Percentiles rank a stretch among this genome's conserved stretches.
Conservation (phyloP, 2,113 vertebrate genomes). For the Tenebrosternarchus preto region DNA sequence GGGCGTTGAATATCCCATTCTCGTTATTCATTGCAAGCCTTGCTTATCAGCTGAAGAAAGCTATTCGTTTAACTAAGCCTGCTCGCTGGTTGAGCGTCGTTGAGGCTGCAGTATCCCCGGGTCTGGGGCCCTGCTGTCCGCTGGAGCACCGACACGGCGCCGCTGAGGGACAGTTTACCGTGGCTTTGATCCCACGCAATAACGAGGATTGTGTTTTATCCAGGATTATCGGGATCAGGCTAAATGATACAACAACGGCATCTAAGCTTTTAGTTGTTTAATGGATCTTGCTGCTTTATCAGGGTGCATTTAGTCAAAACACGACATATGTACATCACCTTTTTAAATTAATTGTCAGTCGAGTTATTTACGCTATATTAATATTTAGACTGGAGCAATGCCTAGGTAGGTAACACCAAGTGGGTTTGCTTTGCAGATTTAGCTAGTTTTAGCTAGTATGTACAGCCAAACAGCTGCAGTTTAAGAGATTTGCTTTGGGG, state of each 20-base stretch:
- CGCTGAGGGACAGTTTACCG: background rate
- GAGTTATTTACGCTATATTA: background rate
- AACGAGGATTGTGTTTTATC: background rate
- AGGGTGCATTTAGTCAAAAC: background rate
- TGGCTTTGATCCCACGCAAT: background rate
- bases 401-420: slow-evolving; percentile 19
- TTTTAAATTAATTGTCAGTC: background rate
- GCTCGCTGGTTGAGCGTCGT: no score
- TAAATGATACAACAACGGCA: background rate
- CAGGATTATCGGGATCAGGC: background rate
- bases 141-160: background rate
- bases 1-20: background rate
- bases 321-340: background rate
- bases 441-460: background rate
- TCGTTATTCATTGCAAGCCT: background rate
- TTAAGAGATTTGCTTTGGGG: background rate
- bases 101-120: no score
- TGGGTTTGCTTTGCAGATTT: background rate
- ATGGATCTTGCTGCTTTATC: no score
- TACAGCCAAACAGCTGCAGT: background rate
- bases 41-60: background rate
- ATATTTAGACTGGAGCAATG: slow-evolving; percentile 1
- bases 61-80: background rate
- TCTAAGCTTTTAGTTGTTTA: background rate
- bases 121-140: background rate